A percentile compares a stretch with the other conserved stretches of the same genome.
phyloP scores from a whole-genome alignment of 2,888 invertebrate genomes.

The Torymus aiolomorphi region DNA sequence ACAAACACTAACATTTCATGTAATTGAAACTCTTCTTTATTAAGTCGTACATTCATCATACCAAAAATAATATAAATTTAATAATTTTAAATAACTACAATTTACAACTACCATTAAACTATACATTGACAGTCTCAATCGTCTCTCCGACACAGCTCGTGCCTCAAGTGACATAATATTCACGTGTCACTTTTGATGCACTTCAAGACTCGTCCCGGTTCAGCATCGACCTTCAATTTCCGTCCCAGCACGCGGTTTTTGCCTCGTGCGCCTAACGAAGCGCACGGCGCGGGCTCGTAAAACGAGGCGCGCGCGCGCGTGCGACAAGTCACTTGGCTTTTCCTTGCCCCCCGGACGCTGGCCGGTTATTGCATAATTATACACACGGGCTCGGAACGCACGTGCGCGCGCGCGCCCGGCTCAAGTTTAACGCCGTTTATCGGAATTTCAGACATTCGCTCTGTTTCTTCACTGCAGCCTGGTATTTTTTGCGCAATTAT shows the following conservation, averaged over 20 bases:
- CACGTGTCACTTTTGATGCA: conserved; percentile 47
- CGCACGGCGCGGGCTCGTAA: conserved; percentile 16
- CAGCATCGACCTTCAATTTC: conserved; percentile 42
- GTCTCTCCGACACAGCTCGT: too few relatives aligned
- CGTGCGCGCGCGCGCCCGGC: not conserved
- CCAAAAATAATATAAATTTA: too few relatives aligned
- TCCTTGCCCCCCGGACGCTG: not conserved
- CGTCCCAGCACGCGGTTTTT: conserved; percentile 14
- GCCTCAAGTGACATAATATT: conserved; percentile 46
- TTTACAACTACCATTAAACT: too few relatives aligned
- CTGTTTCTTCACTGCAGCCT: not conserved
- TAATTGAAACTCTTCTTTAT: too few relatives aligned
- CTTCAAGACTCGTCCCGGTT: not conserved
- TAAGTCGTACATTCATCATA: too few relatives aligned
- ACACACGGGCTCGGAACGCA: not conserved
- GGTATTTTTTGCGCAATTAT: conserved; percentile 4
- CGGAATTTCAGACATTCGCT: conserved; percentile 19
- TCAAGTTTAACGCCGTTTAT: conserved; percentile 34
- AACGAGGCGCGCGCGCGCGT: too few relatives aligned
- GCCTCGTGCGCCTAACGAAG: not conserved
- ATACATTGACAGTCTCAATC: too few relatives aligned
- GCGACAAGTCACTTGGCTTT: conserved; percentile 34
- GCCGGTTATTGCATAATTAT: conserved; percentile 35
- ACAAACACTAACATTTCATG: too few relatives aligned
- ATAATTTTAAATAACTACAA: too few relatives aligned